phyloP scores from a whole-genome alignment of 2,113 vertebrate genomes.

The Rhizomys pruinosus region DNA sequence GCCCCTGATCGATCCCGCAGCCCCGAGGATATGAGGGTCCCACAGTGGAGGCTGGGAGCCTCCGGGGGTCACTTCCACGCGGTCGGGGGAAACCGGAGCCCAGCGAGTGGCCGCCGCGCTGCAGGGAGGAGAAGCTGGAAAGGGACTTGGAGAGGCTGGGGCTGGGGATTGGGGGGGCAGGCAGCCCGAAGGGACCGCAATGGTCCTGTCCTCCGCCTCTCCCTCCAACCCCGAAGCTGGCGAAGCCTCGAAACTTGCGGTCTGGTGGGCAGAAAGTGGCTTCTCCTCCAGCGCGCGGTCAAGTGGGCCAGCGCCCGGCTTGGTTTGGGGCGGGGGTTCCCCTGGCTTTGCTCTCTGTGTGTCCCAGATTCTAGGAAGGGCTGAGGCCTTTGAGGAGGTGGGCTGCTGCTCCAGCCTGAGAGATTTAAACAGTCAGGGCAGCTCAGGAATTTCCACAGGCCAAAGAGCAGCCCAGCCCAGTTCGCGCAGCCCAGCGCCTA shows the following conservation, averaged over 20 bases:
- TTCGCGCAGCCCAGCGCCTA: not conserved
- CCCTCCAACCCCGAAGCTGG: not conserved
- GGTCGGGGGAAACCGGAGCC: not conserved
- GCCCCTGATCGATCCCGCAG: not conserved
- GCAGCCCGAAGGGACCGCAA: not conserved
- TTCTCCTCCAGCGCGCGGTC: not conserved
- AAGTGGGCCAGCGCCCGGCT: not conserved
- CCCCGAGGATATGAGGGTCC: not conserved
- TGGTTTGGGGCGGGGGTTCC: not conserved
- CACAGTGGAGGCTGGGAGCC: fast-evolving
- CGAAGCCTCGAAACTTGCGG: not conserved
- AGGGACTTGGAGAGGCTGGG: not conserved
- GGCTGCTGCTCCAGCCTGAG: not conserved
- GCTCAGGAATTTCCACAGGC: not conserved
- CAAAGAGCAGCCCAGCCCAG: not conserved
- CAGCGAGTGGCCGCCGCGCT: too few species aligned
- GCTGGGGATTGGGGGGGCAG: too few species aligned
- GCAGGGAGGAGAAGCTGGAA: not conserved
- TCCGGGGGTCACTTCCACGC: not conserved
- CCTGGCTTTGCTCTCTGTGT: not conserved
- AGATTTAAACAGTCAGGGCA: not conserved
- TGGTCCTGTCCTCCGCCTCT: not conserved
- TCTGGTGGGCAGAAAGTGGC: constrained; percentile 29
- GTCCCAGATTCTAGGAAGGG: constrained; percentile 29
- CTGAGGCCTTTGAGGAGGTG: constrained; percentile 4